Conservation (phyloP, 2,888 invertebrate genomes). For the Amphipoea oculea region DNA sequence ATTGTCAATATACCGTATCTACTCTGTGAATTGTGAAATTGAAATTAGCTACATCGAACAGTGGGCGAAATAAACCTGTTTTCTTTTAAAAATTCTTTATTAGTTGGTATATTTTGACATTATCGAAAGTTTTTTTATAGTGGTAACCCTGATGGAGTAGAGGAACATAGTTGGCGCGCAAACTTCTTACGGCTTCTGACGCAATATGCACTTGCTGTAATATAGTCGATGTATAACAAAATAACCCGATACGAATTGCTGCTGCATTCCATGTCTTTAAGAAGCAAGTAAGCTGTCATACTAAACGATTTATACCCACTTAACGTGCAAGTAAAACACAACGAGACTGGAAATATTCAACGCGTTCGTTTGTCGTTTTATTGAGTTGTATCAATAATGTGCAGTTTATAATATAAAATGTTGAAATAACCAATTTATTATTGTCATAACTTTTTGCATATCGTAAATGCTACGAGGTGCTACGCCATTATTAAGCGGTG, state of each 20-base stretch:
- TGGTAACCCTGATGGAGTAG: conserved; percentile 79
- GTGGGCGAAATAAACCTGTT: conserved; percentile 57
- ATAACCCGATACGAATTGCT: conserved; percentile 76
- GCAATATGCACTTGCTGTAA: conserved; percentile 79
- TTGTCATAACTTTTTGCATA: conserved; percentile 47
- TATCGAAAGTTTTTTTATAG: conserved; percentile 33
- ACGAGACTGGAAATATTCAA: conserved; percentile 50
- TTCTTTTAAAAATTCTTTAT: conserved; percentile 44
- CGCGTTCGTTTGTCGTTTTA: conserved; percentile 27
- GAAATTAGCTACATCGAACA: conserved; percentile 46
- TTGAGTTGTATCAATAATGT: conserved; percentile 44
- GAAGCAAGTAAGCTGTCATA: conserved; percentile 74
- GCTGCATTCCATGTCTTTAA: conserved; percentile 78
- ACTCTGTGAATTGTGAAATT: conserved; percentile 51
- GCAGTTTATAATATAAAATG: conserved; percentile 31
- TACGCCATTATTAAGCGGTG: conserved; percentile 49
- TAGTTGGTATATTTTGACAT: conserved; percentile 46
- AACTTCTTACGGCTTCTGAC: conserved; percentile 78
- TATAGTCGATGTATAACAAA: conserved; percentile 76
- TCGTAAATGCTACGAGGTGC: conserved; percentile 40
- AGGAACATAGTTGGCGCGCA: conserved; percentile 73
- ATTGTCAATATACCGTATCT: conserved; percentile 35
- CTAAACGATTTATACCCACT: conserved; percentile 67
- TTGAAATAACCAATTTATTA: conserved; percentile 58
- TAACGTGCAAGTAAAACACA: conserved; percentile 57